phyloP scores from a whole-genome alignment of 2,797 vertebrate genomes.

The Nannoperca australis region DNA sequence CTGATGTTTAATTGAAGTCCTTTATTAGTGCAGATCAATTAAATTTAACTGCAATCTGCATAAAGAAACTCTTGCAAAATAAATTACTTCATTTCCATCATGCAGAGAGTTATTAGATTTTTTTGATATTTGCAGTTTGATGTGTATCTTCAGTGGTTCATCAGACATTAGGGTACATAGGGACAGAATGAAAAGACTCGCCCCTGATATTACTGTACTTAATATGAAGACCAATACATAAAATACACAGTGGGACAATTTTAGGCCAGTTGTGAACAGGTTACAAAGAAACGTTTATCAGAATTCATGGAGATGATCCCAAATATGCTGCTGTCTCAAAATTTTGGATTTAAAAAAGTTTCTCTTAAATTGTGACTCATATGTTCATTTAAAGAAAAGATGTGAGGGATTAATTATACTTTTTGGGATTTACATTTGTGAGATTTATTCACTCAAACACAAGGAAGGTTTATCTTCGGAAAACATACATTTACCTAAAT shows the following conservation, averaged over 20 bases:
- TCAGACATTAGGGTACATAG: not conserved
- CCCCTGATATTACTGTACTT: not conserved
- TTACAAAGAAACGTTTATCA: not conserved
- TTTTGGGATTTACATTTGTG: not conserved
- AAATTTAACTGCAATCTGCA: conserved; percentile 1
- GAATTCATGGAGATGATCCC: not conserved
- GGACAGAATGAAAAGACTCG: not conserved
- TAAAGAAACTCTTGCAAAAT: not conserved
- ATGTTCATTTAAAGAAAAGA: conserved; percentile 8
- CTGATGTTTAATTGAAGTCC: not conserved
- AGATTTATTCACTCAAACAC: conserved; percentile 21
- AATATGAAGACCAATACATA: not conserved
- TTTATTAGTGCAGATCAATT: conserved; percentile 28
- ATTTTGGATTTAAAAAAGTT: not conserved
- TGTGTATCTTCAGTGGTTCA: not conserved
- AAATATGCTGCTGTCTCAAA: not conserved
- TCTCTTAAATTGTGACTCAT: conserved; percentile 4
- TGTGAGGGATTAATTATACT: not conserved
- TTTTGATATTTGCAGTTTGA: conserved; percentile 10
- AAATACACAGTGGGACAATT: not conserved
- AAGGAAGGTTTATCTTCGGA: conserved; percentile 30
- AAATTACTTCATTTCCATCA: conserved; percentile 6
- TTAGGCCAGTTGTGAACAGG: not conserved
- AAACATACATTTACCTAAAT: conserved; percentile 35
- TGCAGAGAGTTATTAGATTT: not conserved